Base-by-base conservation (phyloP, 1,140 invertebrate genomes). In the Steinernema khuongi region DNA sequence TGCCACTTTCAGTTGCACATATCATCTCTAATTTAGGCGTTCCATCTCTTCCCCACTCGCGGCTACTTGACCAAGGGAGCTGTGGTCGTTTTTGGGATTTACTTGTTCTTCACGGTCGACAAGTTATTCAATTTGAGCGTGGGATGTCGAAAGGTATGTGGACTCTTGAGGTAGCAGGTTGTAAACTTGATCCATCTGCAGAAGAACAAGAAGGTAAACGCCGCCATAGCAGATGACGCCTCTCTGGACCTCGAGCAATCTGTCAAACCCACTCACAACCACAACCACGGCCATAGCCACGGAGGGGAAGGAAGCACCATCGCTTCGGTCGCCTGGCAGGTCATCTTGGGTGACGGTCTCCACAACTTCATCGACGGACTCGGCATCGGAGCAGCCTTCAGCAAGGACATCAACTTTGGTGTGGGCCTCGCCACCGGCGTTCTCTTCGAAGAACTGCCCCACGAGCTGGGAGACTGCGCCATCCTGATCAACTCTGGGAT, bases 361-460 rank as follows among this genome's bases (percentile, higher is more conserved):
- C 90, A 91, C 81, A 91, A 91, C 80, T 90, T 91, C 77, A 90
- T 91, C 67, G 90, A 91, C 84, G 90, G 90, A 1, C 82, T 91
- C 1, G 90, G 89, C 11, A 90, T 91, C 75, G 90, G 90, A 2
- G 90, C 90, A 18, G 89, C 89, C 29, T 91, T 91, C 81, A 88
- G 88, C 36, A 86, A 90, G 70, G 88, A 85, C 70, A 87, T 89
- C 44, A 77, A 89, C 1, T 87, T 88, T 7, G 90, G 90, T 19
- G 85, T 91, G 67, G 90, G 89, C 75, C 89, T 91, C 28, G 89
- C 88, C 36, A 81, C 91, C 30, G 90, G 90, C 70, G 89, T 91
- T 17, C 87, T 91, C 69, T 91, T 89, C 83, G 90, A 91, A 83
- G 90, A 91, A 82, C 87, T 91, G 71, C 90, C 90, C 29, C 91